These are phyloP conservation scores for Smittia sp. DNA, from an alignment of 2,888 invertebrate species.

Conservation along the genomic window DNA sequence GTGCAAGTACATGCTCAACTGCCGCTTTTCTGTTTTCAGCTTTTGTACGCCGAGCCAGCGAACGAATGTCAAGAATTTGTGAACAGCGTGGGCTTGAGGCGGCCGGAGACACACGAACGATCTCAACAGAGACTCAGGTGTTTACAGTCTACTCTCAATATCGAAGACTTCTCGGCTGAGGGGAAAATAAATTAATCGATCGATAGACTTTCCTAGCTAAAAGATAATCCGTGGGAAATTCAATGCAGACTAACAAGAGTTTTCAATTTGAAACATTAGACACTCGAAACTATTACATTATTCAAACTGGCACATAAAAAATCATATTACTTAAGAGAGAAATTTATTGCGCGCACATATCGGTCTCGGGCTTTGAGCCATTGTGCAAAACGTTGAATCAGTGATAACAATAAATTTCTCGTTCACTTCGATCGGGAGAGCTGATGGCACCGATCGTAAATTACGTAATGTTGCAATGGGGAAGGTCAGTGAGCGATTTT, in stretches of 20 bases:
- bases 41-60: neutral
- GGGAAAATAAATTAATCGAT: neutral
- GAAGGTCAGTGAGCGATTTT: no score
- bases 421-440: no score
- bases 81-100: neutral
- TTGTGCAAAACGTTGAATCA: neutral
- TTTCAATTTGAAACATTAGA: neutral
- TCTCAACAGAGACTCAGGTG: neutral
- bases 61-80: neutral
- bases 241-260: neutral
- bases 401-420: conserved; percentile 6
- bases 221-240: neutral
- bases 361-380: neutral
- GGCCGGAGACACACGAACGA: neutral
- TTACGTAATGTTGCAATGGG: no score
- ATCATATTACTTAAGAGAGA: conserved; percentile 8
- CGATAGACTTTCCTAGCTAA: neutral
- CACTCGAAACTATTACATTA: neutral
- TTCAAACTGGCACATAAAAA: conserved; percentile 8
- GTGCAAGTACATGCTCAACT: neutral
- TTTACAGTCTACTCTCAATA: neutral
- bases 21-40: neutral
- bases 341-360: neutral
- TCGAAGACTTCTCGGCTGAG: neutral
- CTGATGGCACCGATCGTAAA: no score